A percentile compares a stretch with the other conserved stretches of the same genome.
These are phyloP conservation scores for Acrocera orbiculus DNA, from an alignment of 2,888 invertebrate species.

Conservation along the genomic window DNA sequence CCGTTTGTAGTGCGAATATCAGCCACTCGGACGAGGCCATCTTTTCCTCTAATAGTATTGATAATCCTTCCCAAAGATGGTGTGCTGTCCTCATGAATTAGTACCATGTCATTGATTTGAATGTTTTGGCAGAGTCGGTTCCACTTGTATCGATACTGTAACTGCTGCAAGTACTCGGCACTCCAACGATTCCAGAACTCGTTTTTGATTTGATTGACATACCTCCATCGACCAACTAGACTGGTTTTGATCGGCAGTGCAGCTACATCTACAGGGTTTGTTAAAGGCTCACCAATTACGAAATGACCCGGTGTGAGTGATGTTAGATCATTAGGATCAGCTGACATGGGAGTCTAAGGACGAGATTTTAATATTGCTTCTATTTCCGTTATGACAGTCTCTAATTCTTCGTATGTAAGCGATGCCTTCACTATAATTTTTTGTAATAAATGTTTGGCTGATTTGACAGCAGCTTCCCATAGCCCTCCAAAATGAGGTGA, in stretches of 20 bases:
- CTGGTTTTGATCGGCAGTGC: background rate
- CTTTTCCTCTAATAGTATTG: no score
- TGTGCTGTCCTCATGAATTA: slow-evolving; percentile 1
- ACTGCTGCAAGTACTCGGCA: slow-evolving; percentile 6
- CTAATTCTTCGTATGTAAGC: slow-evolving; percentile 16
- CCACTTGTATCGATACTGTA: slow-evolving; percentile 8
- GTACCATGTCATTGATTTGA: background rate
- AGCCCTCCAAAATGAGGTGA: slow-evolving; percentile 12
- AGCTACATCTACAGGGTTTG: background rate
- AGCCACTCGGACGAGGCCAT: no score
- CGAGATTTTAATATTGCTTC: slow-evolving; percentile 17
- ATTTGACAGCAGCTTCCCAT: slow-evolving; percentile 11
- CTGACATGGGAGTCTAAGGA: slow-evolving; percentile 12
- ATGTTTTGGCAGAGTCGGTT: background rate
- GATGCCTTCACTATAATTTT: background rate
- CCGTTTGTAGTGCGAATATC: no score
- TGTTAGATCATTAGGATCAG: slow-evolving; percentile 8
- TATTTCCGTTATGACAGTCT: slow-evolving; percentile 14
- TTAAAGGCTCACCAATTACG: slow-evolving; percentile 3
- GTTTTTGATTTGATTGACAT: background rate
- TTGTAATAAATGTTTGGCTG: background rate
- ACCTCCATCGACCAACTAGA: background rate
- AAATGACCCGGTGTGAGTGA: slow-evolving; percentile 9
- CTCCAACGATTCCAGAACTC: slow-evolving; percentile 8
- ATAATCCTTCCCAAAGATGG: no score